A percentile compares a stretch with the other conserved stretches of the same genome.
These are phyloP conservation scores for Galaxias olidus DNA, from an alignment of 2,797 vertebrate species.

Conservation along the genomic window DNA sequence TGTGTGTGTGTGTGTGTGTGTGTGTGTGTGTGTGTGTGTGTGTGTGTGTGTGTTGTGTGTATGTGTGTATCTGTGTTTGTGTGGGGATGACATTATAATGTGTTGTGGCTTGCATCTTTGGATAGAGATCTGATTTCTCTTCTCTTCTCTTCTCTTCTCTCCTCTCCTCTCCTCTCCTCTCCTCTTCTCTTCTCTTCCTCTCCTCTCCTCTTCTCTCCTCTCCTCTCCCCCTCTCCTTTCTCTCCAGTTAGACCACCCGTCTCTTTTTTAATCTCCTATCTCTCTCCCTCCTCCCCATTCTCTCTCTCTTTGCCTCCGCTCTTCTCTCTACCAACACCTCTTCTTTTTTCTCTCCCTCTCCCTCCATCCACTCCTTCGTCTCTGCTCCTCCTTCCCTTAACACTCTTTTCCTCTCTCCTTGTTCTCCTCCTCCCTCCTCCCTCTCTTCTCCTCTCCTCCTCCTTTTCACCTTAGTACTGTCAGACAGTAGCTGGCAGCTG, in stretches of 20 bases:
- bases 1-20: no score
- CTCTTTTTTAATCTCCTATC: conserved; percentile 2
- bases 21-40: no score
- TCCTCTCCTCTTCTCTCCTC: not conserved
- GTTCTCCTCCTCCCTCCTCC: not conserved
- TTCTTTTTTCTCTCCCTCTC: not conserved
- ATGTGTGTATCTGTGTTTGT: no score
- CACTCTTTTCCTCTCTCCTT: not conserved
- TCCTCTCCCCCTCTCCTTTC: not conserved
- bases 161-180: not conserved
- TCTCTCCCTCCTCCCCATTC: not conserved
- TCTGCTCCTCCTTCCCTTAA: not conserved
- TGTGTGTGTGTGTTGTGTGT: no score
- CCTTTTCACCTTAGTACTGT: not conserved
- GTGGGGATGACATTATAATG: no score
- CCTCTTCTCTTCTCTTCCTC: not conserved
- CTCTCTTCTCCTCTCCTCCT: not conserved
- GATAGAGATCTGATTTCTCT: no score
- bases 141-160: not conserved
- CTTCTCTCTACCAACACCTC: not conserved
- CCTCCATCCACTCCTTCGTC: not conserved
- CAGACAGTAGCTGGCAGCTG: conserved; percentile 21
- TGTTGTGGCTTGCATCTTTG: no score
- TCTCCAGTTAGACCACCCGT: not conserved
- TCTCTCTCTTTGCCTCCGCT: not conserved